Percentiles rank a stretch among this genome's conserved stretches.
phyloP scores from a whole-genome alignment of 1,140 invertebrate genomes.

The Trichonephila inaurata region DNA sequence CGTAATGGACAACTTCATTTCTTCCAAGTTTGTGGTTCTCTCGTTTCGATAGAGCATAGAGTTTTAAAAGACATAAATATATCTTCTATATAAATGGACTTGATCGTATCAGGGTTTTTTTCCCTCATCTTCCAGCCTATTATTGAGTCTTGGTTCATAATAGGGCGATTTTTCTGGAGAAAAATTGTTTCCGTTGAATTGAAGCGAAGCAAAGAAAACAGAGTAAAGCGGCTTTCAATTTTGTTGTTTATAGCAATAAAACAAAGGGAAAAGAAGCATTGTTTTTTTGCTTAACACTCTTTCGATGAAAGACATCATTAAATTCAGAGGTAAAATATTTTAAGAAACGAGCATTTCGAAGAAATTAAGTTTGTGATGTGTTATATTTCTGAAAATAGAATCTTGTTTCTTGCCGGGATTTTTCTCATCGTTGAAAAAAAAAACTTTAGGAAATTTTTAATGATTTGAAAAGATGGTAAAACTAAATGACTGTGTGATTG shows the following conservation, averaged over 20 bases:
- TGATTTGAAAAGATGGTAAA: too few species aligned
- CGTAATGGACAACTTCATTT: neutral
- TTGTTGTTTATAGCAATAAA: neutral
- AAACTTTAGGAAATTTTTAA: too few species aligned
- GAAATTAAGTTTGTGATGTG: too few species aligned
- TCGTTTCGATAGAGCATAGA: neutral
- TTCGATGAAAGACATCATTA: neutral
- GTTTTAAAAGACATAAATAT: slow-evolving; percentile 24
- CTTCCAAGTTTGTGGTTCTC: neutral
- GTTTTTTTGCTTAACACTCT: neutral
- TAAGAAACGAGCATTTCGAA: too few species aligned
- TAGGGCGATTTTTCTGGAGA: neutral
- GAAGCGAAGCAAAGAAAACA: neutral
- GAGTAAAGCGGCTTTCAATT: neutral
- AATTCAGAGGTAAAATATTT: neutral
- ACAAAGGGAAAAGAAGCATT: neutral
- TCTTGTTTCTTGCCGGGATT: too few species aligned
- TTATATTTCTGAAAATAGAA: too few species aligned
- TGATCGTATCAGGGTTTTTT: neutral
- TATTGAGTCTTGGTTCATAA: slow-evolving; percentile 2
- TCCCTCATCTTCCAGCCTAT: neutral
- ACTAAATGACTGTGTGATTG: too few species aligned
- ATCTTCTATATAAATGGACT: slow-evolving; percentile 15
- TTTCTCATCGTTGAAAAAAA: too few species aligned
- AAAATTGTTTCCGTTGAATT: neutral